Evolutionary conservation across 2,113 vertebrate species (phyloP), one percentile per base, ranked within the genome.

Genomic region (Symphodus melops): DNA sequence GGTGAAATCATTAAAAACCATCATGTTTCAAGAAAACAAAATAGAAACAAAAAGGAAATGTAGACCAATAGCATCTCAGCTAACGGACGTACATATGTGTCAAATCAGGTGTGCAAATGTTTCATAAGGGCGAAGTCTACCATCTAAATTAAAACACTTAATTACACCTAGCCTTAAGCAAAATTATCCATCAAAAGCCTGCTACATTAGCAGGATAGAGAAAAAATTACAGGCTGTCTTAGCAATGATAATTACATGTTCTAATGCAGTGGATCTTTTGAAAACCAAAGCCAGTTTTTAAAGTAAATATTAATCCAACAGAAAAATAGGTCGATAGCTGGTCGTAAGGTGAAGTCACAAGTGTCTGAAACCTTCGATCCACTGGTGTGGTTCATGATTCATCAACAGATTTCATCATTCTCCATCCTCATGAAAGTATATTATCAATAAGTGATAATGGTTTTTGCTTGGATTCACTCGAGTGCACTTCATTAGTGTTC

Each of bases 391-490:
- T 36, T 55, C 12, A 60, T 60, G 28, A 59, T 16, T 33, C 16
- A 19, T n/a, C 6, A 37, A 6, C 14, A 44, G 28, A 11, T 19
- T 10, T 8, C 7, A 21, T 4, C 59, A 19, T 21, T 2, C 5
- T 39, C 23, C 13, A 5, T n/a, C 19, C 48, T 48, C 16, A 14
- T n/a, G 12, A 44, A 25, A n/a, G 36, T 4, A 4, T 21, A 16
- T 46, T 9, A 44, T 12, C 33, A 61, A 37, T 51, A 55, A 21
- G 19, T 1, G 0, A 58, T 53, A 58, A 59, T 37, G 37, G 19
- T 21, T 77, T 67, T 51, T 51, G 56, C 25, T 52, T 59, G 25
- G 42, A 68, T 68, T 82, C 46, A 65, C 33, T 77, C 39, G 51
- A 72, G 3, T 46, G 19, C 9, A 44, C 13, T 51, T 76, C 19